A percentile compares a stretch with the other conserved stretches of the same genome.
phyloP scores from a whole-genome alignment of 2,113 vertebrate genomes.

The Acanthisitta chloris region DNA sequence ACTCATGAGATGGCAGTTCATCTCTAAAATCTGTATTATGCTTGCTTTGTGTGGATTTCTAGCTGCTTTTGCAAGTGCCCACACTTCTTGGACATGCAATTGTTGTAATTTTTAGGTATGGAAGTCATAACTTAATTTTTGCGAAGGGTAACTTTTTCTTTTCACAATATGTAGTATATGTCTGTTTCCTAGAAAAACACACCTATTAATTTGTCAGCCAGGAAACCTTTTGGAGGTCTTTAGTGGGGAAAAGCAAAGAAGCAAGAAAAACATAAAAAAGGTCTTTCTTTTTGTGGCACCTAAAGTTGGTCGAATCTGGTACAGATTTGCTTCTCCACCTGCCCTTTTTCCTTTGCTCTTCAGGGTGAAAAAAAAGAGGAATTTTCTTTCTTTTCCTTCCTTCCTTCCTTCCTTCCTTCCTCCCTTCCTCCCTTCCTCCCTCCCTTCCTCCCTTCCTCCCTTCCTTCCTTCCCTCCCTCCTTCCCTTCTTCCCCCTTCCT shows the following conservation, averaged over 20 bases:
- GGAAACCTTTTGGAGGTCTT: background rate
- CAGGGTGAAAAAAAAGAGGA: rapidly evolving
- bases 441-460: background rate
- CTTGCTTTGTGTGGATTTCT: background rate
- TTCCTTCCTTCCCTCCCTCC: background rate
- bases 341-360: background rate
- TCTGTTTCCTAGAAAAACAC: background rate
- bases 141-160: background rate
- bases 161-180: background rate
- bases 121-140: background rate
- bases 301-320: background rate
- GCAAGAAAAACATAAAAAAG: rapidly evolving
- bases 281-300: background rate
- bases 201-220: background rate
- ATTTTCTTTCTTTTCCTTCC: background rate
- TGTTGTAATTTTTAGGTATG: background rate
- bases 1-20: background rate
- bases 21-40: background rate
- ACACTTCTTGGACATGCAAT: background rate
- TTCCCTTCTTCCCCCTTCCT: too few species aligned
- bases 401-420: background rate
- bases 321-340: background rate
- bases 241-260: background rate
- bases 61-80: rapidly evolving
- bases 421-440: background rate